These are phyloP conservation scores for Bombyx mandarina DNA, from an alignment of 1,140 invertebrate genomes.

Conservation along the genomic window DNA sequence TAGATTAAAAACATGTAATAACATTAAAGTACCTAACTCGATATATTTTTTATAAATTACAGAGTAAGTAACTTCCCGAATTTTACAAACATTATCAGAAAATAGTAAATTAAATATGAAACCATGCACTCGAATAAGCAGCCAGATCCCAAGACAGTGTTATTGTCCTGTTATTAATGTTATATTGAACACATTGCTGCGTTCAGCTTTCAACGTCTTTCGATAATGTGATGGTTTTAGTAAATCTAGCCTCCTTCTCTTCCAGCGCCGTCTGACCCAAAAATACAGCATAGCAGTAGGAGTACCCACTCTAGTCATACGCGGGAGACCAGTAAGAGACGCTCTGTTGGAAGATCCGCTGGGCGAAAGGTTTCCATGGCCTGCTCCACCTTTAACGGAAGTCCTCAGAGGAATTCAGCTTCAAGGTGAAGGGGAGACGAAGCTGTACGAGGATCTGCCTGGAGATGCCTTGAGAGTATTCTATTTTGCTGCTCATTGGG, in stretches of 20 bases:
- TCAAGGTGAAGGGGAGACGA: slow-evolving; percentile 63
- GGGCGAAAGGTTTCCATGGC: slow-evolving; percentile 81
- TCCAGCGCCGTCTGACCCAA: slow-evolving; percentile 77
- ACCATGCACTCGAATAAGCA: no score
- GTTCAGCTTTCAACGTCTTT: no score
- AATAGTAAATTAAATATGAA: no score
- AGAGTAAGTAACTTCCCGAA: no score
- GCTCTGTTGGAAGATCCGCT: slow-evolving; percentile 76
- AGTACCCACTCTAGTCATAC: slow-evolving; percentile 80
- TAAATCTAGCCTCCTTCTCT: not conserved
- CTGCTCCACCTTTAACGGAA: slow-evolving; percentile 72
- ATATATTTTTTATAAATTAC: no score
- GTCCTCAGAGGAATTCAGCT: slow-evolving; percentile 75
- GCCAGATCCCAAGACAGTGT: no score
- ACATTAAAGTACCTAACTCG: no score
- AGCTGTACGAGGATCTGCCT: slow-evolving; percentile 72
- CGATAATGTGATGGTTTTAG: no score
- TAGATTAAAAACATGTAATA: no score
- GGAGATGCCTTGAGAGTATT: slow-evolving; percentile 78
- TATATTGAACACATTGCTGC: no score
- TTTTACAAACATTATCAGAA: no score
- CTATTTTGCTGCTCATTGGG: slow-evolving; percentile 89
- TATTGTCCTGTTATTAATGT: no score
- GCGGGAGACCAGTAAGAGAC: slow-evolving; percentile 80
- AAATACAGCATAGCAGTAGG: slow-evolving; percentile 82